A percentile compares a stretch with the other conserved stretches of the same genome.
Conservation (phyloP, 2,888 invertebrate species). For the Ophion obscuratus region DNA sequence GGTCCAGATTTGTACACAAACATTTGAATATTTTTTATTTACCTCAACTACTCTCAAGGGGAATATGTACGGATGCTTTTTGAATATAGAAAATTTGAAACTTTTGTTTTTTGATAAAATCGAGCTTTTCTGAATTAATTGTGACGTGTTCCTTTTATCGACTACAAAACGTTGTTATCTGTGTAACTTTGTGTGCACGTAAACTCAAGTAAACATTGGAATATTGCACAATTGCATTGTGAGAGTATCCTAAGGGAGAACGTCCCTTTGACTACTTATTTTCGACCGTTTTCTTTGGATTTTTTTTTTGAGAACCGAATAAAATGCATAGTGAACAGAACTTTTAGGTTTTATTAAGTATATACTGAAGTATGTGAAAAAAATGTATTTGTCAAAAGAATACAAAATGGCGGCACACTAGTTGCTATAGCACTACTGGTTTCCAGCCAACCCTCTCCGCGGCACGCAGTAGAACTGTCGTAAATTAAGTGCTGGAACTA, state of each 20-base stretch:
- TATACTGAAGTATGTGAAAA: too few relatives aligned
- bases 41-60: background rate
- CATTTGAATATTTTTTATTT: constrained; percentile 14
- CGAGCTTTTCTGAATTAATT: background rate
- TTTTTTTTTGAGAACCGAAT: too few relatives aligned
- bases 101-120: background rate
- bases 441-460: too few relatives aligned
- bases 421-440: too few relatives aligned
- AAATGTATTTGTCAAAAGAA: too few relatives aligned
- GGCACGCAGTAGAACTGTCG: too few relatives aligned
- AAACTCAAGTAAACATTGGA: background rate
- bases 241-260: background rate
- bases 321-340: too few relatives aligned
- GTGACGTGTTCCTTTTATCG: background rate
- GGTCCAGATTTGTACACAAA: constrained; percentile 28
- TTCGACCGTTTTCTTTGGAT: too few relatives aligned
- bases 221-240: background rate
- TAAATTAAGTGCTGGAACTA: too few relatives aligned
- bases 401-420: too few relatives aligned
- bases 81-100: background rate
- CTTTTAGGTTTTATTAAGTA: too few relatives aligned
- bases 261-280: too few relatives aligned
- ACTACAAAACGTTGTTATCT: background rate
- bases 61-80: background rate
- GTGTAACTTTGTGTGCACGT: background rate